Evolutionary conservation across 2,888 invertebrate genomes (phyloP), one percentile per base, ranked within the genome.

Genomic region (Hyalella azteca): DNA sequence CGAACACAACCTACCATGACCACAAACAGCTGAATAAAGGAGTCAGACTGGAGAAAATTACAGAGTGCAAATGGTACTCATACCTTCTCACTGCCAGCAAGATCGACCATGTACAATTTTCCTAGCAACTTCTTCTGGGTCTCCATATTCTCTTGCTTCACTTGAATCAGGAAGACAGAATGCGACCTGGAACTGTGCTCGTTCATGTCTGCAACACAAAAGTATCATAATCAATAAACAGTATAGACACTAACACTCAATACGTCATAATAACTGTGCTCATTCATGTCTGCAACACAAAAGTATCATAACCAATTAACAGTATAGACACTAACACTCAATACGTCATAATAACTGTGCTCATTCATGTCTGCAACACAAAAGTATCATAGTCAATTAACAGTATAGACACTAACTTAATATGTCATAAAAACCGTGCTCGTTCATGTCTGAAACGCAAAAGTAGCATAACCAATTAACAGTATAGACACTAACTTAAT

Each of bases 101-200:
- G 94, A 93, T 99, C 99, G 84, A 99, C 99, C 86, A 99, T 92
- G 90, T 99, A 99, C 83, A 99, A 90, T 90, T 99, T 99, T 85
- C 99, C 99, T 41, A 97, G 96, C 48, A 99, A 91, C 89, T 99
- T 99, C 90, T 99, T 99, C 90, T 99, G 97, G 88, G 97, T 98
- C 89, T 98, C 98, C 87, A 97, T 91, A 90, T 99, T 98, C 89
- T 99, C 98, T 90, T 99, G 99, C 89, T 99, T 98, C 7, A 99
- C 98, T 88, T 98, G 98, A 87, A 99, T 99, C 86, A 99, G 93
- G 90, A 99, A 99, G 87, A 99, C 98, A 87, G 97, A 98, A 91
- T 99, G 99, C 87, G 97, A 98, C 90, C 99, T 92, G 85, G 98
- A 99, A 87, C 98, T 98, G 90, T 99, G 98, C 90, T 99, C 99